Percentiles rank a stretch among this genome's conserved stretches.
Conservation (phyloP, 2,797 vertebrate genomes). For the Micropoecilia bifurca region DNA sequence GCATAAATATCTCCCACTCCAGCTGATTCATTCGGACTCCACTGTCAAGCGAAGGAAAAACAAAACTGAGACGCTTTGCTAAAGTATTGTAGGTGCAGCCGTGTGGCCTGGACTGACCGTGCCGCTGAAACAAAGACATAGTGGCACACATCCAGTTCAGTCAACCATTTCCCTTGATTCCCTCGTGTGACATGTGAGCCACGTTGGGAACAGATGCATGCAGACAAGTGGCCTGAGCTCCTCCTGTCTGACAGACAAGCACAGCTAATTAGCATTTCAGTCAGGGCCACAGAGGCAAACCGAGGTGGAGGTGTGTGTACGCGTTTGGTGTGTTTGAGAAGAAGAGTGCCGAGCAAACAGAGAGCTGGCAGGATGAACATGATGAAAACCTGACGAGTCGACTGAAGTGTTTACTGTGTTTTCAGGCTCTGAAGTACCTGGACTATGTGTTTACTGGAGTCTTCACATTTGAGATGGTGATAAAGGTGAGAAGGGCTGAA, state of each 20-base stretch:
- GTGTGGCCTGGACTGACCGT: not conserved
- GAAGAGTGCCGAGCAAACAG: conserved; percentile 36
- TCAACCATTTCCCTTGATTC: not conserved
- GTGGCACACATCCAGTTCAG: not conserved
- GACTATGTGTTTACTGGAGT: conserved; percentile 99
- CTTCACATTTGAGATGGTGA: conserved; percentile 99
- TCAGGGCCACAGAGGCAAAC: conserved; percentile 37
- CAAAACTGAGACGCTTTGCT: conserved; percentile 2
- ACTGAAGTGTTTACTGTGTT: conserved; percentile 17
- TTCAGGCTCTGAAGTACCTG: conserved; percentile 95
- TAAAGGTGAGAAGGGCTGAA: conserved; percentile 87
- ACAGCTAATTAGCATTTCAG: conserved; percentile 51
- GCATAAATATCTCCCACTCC: not conserved
- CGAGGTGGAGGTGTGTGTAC: conserved; percentile 30
- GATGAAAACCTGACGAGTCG: conserved; percentile 3
- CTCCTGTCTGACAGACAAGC: conserved; percentile 51
- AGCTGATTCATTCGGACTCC: conserved; percentile 27
- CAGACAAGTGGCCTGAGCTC: conserved; percentile 10
- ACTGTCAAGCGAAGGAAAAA: not conserved
- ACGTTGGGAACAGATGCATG: not conserved
- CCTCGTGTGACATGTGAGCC: not conserved
- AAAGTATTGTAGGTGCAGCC: not conserved
- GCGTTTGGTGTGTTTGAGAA: conserved; percentile 2
- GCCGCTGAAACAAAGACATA: not conserved
- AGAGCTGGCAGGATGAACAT: conserved; percentile 45